A percentile compares a stretch with the other conserved stretches of the same genome.
Conservation (phyloP, 2,797 vertebrate genomes). For the Danionella dracula region DNA sequence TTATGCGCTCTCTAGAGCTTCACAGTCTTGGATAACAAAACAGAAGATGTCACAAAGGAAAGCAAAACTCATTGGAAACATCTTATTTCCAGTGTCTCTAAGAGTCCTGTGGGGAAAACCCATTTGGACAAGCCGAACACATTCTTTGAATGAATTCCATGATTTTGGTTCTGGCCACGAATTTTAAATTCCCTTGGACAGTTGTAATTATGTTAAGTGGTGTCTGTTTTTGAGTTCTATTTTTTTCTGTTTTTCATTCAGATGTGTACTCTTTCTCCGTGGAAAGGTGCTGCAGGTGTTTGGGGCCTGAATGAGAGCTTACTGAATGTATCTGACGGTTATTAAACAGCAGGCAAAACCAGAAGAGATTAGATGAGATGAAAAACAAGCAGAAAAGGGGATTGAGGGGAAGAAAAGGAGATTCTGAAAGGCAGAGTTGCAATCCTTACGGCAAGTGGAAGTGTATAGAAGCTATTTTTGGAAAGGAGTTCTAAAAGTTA, state of each 20-base stretch:
- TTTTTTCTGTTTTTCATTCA: neutral
- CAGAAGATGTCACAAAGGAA: conserved; percentile 13
- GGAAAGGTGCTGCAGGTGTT: conserved; percentile 12
- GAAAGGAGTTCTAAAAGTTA: neutral
- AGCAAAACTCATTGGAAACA: conserved; percentile 26
- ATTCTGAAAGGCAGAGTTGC: conserved; percentile 4
- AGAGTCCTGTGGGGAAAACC: conserved; percentile 13
- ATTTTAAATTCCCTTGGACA: conserved; percentile 19
- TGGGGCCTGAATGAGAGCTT: neutral
- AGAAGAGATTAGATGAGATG: conserved; percentile 1
- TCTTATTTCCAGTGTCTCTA: conserved; percentile 23
- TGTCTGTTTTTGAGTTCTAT: conserved; percentile 14
- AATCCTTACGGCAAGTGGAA: neutral
- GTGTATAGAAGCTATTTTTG: neutral
- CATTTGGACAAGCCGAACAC: conserved; percentile 1
- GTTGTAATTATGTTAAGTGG: conserved; percentile 29
- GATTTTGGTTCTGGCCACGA: conserved; percentile 17
- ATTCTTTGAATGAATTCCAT: neutral
- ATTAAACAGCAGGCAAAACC: conserved; percentile 22
- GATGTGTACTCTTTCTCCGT: neutral
- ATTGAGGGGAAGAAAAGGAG: neutral
- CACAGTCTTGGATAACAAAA: conserved; percentile 6
- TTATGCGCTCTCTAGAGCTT: conserved; percentile 19
- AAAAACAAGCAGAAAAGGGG: neutral
- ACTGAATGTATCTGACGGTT: conserved; percentile 7